Base-by-base conservation (phyloP, 2,113 vertebrate species). In the Corydoras maculifer region DNA sequence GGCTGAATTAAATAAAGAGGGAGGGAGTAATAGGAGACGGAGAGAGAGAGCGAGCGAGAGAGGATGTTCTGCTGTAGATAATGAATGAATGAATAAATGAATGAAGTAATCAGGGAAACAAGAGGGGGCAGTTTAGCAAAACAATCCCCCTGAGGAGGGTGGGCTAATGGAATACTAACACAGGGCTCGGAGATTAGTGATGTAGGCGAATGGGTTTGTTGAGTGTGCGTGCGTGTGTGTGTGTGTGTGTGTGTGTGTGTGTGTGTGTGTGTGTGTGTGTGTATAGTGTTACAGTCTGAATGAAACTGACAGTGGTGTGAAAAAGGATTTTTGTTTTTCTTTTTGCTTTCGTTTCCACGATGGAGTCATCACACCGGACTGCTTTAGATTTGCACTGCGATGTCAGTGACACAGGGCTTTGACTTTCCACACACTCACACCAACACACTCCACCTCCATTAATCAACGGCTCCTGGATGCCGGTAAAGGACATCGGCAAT, bases 201-300 rank as follows among this genome's bases (percentile, higher is more conserved):
- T 80, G 58, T 58, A 43, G 72, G 35, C 35, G 4, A 43, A 43
- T 43, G 35, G 35, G 18, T 25, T 25, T 25, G 18, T 25, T 43
- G 35, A 8, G 67, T 49, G 72, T n/a, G n/a, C 3, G 57, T 67
- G 8, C 62, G 65, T 79, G 70, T 77, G 70, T 74, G 68, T 74
- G 78, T 77, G 81, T 66, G 74, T 82, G 77, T 72, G 70, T 77
- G 80, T 75, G 76, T 73, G 67, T 49, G 72, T n/a, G n/a, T 5
- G 57, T 67, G 8, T 65, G 65, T 79, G 70, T 77, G 70, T 74
- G 68, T 74, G 78, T 77, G 81, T 66, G 74, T 82, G 77, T 72
- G 70, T 77, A 79, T 72, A 77, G 82, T 69, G 84, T 86, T 86
- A 84, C 82, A 85, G 77, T 73, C 18, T 25, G 77, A 77, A 15